phyloP scores from a whole-genome alignment of 2,888 invertebrate genomes.

The Rhagium mordax region DNA sequence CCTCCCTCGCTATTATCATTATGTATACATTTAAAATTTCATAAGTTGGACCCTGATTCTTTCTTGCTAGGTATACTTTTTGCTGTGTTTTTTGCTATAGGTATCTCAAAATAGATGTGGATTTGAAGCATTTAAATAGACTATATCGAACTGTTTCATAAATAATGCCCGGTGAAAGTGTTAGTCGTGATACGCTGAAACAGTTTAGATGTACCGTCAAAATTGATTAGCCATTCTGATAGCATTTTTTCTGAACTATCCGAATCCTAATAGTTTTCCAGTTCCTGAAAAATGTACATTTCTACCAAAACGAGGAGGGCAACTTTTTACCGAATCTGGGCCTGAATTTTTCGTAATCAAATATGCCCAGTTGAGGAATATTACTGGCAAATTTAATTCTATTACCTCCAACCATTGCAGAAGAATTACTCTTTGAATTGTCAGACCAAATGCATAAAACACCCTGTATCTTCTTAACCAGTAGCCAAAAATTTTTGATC shows the following conservation, averaged over 20 bases:
- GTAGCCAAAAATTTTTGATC: background rate
- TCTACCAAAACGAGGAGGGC: background rate
- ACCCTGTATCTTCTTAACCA: background rate
- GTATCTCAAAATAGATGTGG: background rate
- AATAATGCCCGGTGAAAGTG: background rate
- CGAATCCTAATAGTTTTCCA: too few species aligned
- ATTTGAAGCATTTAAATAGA: background rate
- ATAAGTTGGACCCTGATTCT: background rate
- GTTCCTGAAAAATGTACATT: too few species aligned
- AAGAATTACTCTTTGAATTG: too few species aligned
- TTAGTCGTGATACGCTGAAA: background rate
- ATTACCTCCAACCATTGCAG: too few species aligned
- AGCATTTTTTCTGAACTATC: too few species aligned
- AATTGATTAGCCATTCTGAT: background rate
- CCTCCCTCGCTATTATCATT: too few species aligned
- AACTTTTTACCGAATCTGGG: background rate
- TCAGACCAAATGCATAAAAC: conserved; percentile 5
- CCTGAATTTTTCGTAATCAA: too few species aligned
- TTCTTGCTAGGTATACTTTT: background rate
- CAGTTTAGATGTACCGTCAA: background rate
- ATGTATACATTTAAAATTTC: background rate
- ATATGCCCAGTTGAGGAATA: too few species aligned
- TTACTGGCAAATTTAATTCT: too few species aligned
- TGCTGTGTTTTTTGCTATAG: too few species aligned
- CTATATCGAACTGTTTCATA: background rate